Base-by-base conservation (phyloP, 1,140 invertebrate genomes). In the Stenopsyche tienmushanensis region DNA sequence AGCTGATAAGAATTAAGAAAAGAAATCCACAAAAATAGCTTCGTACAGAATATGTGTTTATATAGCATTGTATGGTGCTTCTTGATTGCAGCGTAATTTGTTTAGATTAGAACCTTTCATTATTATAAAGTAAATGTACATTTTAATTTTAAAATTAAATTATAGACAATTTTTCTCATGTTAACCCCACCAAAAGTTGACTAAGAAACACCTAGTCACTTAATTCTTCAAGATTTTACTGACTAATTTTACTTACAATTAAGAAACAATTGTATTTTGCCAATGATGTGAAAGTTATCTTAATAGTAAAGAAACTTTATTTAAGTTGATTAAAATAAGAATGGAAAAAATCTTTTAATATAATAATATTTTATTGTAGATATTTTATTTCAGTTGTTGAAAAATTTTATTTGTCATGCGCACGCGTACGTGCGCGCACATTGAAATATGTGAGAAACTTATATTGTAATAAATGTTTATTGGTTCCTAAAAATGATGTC, bases 161-260 rank as follows among this genome's bases (percentile, higher is more conserved):
- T 34, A 55, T 17, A 34, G 20, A 34, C 3, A 55, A 34, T 29
- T 25, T 9, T 26, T 55, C 13, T 55, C 26, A 25, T 34, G 23
- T 50, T 21, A 23, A 26, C 52, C 42, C 65, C 58, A 63, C 66
- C 66, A 55, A 62, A 63, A 64, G 52, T 63, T 57, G 62, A 57
- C 53, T 64, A 64, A 63, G 17, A 50, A 44, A 64, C 24, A 64
- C 41, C 66, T 68, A 68, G 66, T 68, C 66, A 50, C 54, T 49
- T 39, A 57, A 52, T 42, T 25, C 55, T 62, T 47, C 58, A 66
- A 45, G 41, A 34, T 34, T 60, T 54, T 44, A 34, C 15, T 21
- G 21, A 23, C 53, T 21, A 47, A 25, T 55, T 58, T 17, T 47
- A 50, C 41, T 58, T 57, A 54, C 50, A 42, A 17, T 34, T 54